Evolutionary conservation across 2,797 vertebrate species (phyloP), one percentile per base, ranked within the genome.

Genomic region (Myripristis jacobus): DNA sequence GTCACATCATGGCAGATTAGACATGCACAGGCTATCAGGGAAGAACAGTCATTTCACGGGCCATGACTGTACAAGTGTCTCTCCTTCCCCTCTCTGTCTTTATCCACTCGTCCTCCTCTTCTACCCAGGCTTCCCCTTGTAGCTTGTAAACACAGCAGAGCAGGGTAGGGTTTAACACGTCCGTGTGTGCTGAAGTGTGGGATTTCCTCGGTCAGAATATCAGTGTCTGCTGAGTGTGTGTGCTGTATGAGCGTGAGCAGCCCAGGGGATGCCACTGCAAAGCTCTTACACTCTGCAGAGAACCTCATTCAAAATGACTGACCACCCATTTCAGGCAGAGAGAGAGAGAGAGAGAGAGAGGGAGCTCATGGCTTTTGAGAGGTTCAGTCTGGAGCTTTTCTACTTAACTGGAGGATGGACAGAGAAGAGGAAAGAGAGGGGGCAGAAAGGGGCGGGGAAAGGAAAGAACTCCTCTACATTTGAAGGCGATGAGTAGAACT

Each of bases 361-460:
- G 6, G 43, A 82, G 70, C 83, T 75, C 79, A 82, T 82, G 81
- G 80, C 78, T 72, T 79, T 80, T 80, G 74, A 87, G 67, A 83
- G 87, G 62, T 84, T 84, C 82, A 77, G 79, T 86, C 81, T 85
- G 68, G 79, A 85, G 84, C 75, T 41, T 12, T 41, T 15, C 12
- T 41, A 41, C 13, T 41, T 41, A 41, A 82, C 84, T 80, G 73
- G 70, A 88, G 84, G 77, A 87, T 82, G 87, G 89, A 81, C 66
- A 80, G 72, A 82, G 29, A 31, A 31, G 29, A 31, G 29, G 8
- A 7, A n/a, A n/a, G n/a, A n/a, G n/a, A n/a, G n/a, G n/a, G n/a
- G n/a, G n/a, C n/a, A n/a, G n/a, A n/a, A n/a, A n/a, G n/a, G n/a
- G n/a, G n/a, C n/a, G n/a, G n/a, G 2, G 29, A 31, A 11, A 36